These are phyloP conservation scores for Acanthococcus lagerstroemiae DNA, from an alignment of 2,888 invertebrate species.

Conservation along the genomic window DNA sequence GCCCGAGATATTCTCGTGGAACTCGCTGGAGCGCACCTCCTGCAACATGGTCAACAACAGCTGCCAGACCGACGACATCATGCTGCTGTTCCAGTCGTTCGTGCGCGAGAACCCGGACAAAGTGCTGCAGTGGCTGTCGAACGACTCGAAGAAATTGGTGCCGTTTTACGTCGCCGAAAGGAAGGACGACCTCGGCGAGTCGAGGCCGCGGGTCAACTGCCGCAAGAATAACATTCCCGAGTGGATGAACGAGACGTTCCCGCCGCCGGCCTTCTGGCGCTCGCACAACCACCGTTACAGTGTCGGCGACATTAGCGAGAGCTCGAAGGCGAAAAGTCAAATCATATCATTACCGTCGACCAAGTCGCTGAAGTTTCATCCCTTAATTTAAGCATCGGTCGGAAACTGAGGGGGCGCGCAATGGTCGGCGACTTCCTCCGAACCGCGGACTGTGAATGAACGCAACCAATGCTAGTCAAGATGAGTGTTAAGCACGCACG, in stretches of 20 bases:
- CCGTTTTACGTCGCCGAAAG: not conserved
- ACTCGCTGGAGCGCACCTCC: slow-evolving; percentile 38
- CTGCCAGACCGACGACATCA: slow-evolving; percentile 11
- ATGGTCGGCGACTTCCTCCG: too few species aligned
- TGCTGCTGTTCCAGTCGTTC: slow-evolving; percentile 41
- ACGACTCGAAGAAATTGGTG: slow-evolving; percentile 21
- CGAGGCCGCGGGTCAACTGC: not conserved
- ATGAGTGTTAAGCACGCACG: too few species aligned
- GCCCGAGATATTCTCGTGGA: slow-evolving; percentile 73
- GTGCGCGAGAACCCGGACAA: slow-evolving; percentile 62
- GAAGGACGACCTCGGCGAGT: not conserved
- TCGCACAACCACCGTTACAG: slow-evolving; percentile 51
- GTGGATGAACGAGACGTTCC: slow-evolving; percentile 31
- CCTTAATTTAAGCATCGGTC: slow-evolving; percentile 31
- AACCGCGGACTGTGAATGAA: too few species aligned
- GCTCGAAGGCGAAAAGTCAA: slow-evolving; percentile 44
- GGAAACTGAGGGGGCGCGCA: not conserved
- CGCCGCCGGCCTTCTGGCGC: slow-evolving; percentile 39
- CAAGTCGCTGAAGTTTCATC: slow-evolving; percentile 52
- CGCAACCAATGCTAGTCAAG: too few species aligned
- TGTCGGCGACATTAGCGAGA: slow-evolving; percentile 57
- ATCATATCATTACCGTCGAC: slow-evolving; percentile 53
- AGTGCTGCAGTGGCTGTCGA: slow-evolving; percentile 54
- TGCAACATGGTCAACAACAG: slow-evolving; percentile 8
- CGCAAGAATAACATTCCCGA: slow-evolving; percentile 6